Evolutionary conservation across 2,113 vertebrate genomes (phyloP).

Genomic region (Camelus bactrianus): DNA sequence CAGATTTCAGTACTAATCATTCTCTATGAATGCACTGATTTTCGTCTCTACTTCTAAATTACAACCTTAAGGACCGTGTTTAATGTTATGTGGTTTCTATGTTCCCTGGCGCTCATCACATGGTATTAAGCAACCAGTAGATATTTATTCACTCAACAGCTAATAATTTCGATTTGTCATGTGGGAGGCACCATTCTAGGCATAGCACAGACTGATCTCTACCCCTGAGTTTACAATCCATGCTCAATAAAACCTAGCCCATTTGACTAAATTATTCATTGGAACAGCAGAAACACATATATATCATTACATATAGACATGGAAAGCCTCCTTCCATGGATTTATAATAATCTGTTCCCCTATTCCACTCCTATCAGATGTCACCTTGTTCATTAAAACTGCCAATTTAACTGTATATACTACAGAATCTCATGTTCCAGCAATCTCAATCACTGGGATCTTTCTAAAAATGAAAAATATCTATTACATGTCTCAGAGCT

Average conservation of each 20-base stretch:
- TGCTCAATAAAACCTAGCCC: neutral
- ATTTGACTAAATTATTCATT: neutral
- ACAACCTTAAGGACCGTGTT: neutral
- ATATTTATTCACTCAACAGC: neutral
- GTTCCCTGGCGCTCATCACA: neutral
- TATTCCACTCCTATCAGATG: neutral
- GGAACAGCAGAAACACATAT: neutral
- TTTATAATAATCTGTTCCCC: neutral
- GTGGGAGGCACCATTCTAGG: neutral
- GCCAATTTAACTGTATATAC: neutral
- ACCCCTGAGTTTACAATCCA: neutral
- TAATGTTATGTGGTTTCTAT: neutral
- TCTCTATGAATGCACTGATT: neutral
- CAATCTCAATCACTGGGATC: neutral
- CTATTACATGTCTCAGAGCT: neutral
- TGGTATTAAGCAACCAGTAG: neutral
- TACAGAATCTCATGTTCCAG: neutral
- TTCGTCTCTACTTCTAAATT: constrained; percentile 21
- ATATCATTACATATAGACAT: neutral
- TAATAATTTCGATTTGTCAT: neutral
- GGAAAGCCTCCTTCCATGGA: neutral
- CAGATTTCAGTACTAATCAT: neutral
- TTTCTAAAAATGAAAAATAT: constrained; percentile 13
- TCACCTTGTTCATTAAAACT: constrained; percentile 20
- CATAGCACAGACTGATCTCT: neutral